These are phyloP conservation scores for Poecilobothrus nobilitatus DNA, from an alignment of 2,888 invertebrate genomes.

Conservation along the genomic window DNA sequence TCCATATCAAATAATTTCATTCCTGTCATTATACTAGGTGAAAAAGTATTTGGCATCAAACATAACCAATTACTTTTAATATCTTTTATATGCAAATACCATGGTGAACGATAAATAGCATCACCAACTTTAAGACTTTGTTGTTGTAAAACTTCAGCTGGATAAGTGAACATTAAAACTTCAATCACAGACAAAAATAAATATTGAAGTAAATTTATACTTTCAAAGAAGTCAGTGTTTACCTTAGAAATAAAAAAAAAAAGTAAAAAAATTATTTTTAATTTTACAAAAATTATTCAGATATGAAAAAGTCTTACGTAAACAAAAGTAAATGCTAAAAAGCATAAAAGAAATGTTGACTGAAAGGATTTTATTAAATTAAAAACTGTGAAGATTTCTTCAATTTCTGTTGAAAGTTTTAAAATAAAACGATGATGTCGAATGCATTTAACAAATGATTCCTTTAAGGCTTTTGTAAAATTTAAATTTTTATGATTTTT, in stretches of 20 bases:
- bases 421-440: slow-evolving; percentile 28
- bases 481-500: background rate
- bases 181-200: slow-evolving; percentile 21
- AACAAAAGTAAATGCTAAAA: slow-evolving; percentile 25
- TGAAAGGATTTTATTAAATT: slow-evolving; percentile 27
- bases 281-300: too few species aligned
- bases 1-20: slow-evolving; percentile 23
- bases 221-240: background rate
- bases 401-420: slow-evolving; percentile 24
- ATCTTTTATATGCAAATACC: slow-evolving; percentile 17
- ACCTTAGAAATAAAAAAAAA: background rate
- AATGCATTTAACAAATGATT: slow-evolving; percentile 23
- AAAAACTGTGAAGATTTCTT: slow-evolving; percentile 28
- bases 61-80: slow-evolving; percentile 17
- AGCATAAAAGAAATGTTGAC: slow-evolving; percentile 26
- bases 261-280: too few species aligned
- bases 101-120: slow-evolving; percentile 19
- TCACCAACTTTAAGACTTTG: slow-evolving; percentile 21
- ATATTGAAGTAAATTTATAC: slow-evolving; percentile 20
- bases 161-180: slow-evolving; percentile 21
- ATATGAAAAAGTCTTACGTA: slow-evolving; percentile 21
- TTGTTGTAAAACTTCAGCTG: slow-evolving; percentile 18
- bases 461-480: background rate
- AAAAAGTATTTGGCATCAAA: slow-evolving; percentile 16
- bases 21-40: slow-evolving; percentile 18